Conservation (phyloP, 2,888 invertebrate genomes). For the Stegana nigrithorax region DNA sequence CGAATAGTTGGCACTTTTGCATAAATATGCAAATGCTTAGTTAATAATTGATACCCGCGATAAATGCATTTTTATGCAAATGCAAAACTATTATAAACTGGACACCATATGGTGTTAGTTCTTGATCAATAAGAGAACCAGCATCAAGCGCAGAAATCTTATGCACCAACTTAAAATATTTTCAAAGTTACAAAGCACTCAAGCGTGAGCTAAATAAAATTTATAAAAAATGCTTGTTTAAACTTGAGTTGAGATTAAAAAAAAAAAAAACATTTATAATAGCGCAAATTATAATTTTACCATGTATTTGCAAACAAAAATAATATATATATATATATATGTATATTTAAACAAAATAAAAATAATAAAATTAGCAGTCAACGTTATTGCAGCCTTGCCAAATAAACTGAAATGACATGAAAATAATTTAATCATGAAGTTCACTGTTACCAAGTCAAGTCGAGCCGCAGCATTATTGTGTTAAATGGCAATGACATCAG, state of each 20-base stretch:
- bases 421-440: conserved; percentile 12
- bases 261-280: conserved; percentile 37
- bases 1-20: too few relatives aligned
- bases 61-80: too few relatives aligned
- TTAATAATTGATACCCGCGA: neutral
- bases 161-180: too few relatives aligned
- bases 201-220: conserved; percentile 40
- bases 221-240: conserved; percentile 50
- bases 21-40: conserved; percentile 2
- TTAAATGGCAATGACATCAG: conserved; percentile 14
- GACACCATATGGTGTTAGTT: too few relatives aligned
- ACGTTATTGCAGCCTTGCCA: conserved; percentile 8
- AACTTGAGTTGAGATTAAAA: too few relatives aligned
- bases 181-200: conserved; percentile 42
- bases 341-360: too few relatives aligned
- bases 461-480: neutral
- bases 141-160: too few relatives aligned
- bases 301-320: conserved; percentile 42
- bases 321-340: too few relatives aligned
- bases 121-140: too few relatives aligned
- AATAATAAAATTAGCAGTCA: neutral
- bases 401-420: neutral
- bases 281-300: conserved; percentile 13
- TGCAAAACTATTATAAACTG: too few relatives aligned
- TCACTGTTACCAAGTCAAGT: conserved; percentile 6